Evolutionary conservation across 2,888 invertebrate species (phyloP), one percentile per base, ranked within the genome.

Genomic region (Pogonocherus hispidulus): DNA sequence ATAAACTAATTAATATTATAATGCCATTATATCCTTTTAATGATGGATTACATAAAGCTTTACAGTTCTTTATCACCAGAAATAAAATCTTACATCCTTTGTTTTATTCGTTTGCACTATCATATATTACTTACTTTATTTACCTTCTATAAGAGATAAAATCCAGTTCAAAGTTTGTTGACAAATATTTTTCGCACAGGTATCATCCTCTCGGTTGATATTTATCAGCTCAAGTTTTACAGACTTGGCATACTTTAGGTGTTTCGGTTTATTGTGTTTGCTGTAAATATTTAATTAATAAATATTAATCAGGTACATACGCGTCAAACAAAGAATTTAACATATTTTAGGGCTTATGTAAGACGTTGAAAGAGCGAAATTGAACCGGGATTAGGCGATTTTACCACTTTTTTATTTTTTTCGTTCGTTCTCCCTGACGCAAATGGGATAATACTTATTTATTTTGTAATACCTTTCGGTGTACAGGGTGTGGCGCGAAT

Each of bases 261-360:
- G 18, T 2, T 2, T 3, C 14, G n/a, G 2, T 52, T 52, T 52
- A 52, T 52, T 27, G 18, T 52, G 32, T 52, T 52, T 52, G 52
- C 14, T 6, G 27, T 52, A 52, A 52, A 52, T 52, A 52, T 52
- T 52, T 52, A 52, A 27, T 27, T 27, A 23, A 14, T 16, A 52
- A 52, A 52, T 27, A 52, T 52, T 22, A 14, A 51, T 23, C 6
- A 27, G n/a, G 23, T 22, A 20, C 5, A 16, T 20, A 23, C n/a
- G 14, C 27, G 47, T 47, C 20, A 20, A 3, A 52, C 52, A 27
- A 32, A 16, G 52, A 52, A 6, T 16, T 16, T 52, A 14, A 5
- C 41, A 41, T 16, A 41, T 41, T 41, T 41, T 1, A 14, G 1
- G 16, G n/a, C 14, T 41, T 41, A 41, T 14, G 41, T 41, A 14